Base-by-base conservation (phyloP, 1,140 invertebrate species). In the Aphelenchoides besseyi region DNA sequence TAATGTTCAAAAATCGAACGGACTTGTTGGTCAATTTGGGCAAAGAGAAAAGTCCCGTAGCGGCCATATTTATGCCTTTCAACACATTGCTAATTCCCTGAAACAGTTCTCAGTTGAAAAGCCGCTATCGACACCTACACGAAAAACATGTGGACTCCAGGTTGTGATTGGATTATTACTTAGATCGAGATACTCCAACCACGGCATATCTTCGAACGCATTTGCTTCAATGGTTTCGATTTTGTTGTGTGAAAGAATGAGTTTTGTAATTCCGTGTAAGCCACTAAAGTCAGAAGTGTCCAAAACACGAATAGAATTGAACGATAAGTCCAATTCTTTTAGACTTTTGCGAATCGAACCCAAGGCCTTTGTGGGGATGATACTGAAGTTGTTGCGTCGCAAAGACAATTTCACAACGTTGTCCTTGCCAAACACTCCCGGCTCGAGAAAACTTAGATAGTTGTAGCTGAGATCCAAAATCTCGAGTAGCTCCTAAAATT, bases 221-320 rank as follows among this genome's bases (percentile, higher is more conserved):
- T 74, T 73, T 28, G 76, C 76, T 37, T 78, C 76, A 23, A 78
- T 57, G 48, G 30, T 29, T 72, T 78, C 78, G 36, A 78, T 77
- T 30, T 70, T 62, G 53, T 78, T 78, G 54, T 77, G 33, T 3
- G 57, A 30, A n/a, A 78, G 61, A 41, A 55, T 59, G 52, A 78
- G 41, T 26, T 36, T n/a, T 16, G 35, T 77, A 9, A 74, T 32
- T n/a, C 41, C 41, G 0, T 35, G 36, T 26, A 77, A 55, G n/a
- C 59, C 68, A 35, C 37, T 41, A 2, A 78, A 72, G 33, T 76
- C 54, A 18, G 32, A 41, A 29, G 30, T 62, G 18, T 55, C 33
- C 18, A 78, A 35, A 3, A 61, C 36, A 29, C 69, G 61, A 23
- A 78, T 52, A 26, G 12, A 26, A 63, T 78, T 78, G 5, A 35